phyloP scores from a whole-genome alignment of 2,888 invertebrate genomes.

The Erpobdella octoculata region DNA sequence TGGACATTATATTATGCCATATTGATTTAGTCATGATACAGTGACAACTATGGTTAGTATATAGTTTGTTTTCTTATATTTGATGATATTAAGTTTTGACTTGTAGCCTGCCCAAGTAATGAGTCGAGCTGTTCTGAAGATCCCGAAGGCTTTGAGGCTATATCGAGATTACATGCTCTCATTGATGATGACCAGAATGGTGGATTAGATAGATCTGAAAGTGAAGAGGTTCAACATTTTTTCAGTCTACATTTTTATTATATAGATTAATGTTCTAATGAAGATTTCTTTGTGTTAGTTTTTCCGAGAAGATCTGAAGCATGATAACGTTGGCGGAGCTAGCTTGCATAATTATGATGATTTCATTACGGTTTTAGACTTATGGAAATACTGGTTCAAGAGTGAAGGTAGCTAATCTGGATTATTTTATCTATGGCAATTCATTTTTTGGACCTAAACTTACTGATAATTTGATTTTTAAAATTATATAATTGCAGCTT shows the following conservation, averaged over 20 bases:
- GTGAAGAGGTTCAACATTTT: conserved; percentile 71
- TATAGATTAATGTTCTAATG: not conserved
- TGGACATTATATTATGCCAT: no score
- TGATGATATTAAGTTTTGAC: no score
- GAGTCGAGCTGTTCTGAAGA: conserved; percentile 36
- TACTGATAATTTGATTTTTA: not conserved
- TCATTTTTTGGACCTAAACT: not conserved
- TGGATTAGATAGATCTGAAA: conserved; percentile 90
- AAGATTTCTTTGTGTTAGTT: conserved; percentile 13
- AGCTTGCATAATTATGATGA: conserved; percentile 87
- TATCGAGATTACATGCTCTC: conserved; percentile 80
- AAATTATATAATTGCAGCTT: conserved; percentile 59
- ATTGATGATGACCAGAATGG: conserved; percentile 97
- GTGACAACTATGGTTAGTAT: no score
- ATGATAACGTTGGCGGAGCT: not conserved
- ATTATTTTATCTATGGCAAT: not conserved
- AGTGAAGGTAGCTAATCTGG: conserved; percentile 65
- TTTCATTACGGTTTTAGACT: conserved; percentile 90
- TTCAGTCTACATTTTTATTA: not conserved
- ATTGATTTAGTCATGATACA: no score
- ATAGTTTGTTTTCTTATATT: no score
- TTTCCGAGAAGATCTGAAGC: conserved; percentile 30
- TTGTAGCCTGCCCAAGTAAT: conserved; percentile 33
- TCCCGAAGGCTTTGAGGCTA: conserved; percentile 68
- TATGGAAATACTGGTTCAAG: conserved; percentile 91